phyloP scores from a whole-genome alignment of 2,888 invertebrate genomes.

The Homarus gammarus region DNA sequence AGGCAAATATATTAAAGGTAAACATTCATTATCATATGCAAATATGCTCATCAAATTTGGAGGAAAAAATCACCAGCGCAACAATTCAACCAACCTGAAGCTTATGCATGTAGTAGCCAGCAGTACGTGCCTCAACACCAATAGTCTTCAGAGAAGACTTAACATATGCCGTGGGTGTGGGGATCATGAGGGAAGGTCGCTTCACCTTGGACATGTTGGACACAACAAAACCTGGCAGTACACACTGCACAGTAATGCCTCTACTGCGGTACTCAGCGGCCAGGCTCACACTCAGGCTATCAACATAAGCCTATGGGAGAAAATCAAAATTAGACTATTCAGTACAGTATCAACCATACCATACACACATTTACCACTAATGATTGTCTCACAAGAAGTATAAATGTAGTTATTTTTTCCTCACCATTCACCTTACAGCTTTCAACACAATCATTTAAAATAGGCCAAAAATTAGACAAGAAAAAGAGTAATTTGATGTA shows the following conservation, averaged over 20 bases:
- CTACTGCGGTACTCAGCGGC: slow-evolving; percentile 34
- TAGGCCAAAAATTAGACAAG: no score
- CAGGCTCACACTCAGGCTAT: slow-evolving; percentile 69
- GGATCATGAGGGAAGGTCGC: slow-evolving; percentile 77
- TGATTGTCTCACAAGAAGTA: no score
- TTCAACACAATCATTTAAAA: no score
- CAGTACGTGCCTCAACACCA: slow-evolving; percentile 77
- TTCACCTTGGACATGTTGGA: slow-evolving; percentile 77
- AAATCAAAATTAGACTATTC: neutral
- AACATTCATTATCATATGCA: neutral
- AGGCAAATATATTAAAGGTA: neutral
- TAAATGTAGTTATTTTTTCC: no score
- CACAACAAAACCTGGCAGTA: slow-evolving; percentile 76
- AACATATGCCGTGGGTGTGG: slow-evolving; percentile 78
- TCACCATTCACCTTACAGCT: no score
- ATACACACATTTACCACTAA: no score
- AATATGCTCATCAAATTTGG: neutral
- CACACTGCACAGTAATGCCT: slow-evolving; percentile 72
- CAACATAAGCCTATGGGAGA: slow-evolving; percentile 66
- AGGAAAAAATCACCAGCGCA: neutral
- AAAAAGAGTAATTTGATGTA: no score
- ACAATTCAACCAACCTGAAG: slow-evolving; percentile 71
- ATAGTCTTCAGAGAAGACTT: slow-evolving; percentile 78
- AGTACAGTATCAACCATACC: no score
- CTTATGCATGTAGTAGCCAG: slow-evolving; percentile 76